These are phyloP conservation scores for Lepidothrix coronata DNA, from an alignment of 2,113 vertebrate species.

Conservation along the genomic window DNA sequence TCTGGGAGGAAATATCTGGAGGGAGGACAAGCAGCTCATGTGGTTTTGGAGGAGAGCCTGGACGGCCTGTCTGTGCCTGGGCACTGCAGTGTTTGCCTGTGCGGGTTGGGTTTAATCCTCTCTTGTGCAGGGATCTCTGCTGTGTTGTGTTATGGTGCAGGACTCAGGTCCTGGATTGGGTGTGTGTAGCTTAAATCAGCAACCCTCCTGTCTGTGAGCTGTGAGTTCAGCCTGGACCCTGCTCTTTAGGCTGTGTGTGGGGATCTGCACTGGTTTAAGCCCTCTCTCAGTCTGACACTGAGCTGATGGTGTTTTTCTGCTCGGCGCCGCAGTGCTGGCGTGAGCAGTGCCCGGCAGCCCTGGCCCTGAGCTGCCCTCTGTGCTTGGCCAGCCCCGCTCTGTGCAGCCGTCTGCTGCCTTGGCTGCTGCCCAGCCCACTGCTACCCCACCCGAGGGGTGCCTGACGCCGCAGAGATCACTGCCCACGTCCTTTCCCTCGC, in stretches of 20 bases:
- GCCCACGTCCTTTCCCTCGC: fast-evolving
- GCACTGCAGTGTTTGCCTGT: neutral
- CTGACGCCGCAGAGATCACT: fast-evolving
- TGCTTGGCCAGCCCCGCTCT: neutral
- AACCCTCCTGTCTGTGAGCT: fast-evolving
- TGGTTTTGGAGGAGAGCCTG: neutral
- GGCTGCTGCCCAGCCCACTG: neutral
- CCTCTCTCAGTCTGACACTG: neutral
- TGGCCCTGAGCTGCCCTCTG: neutral
- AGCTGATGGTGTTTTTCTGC: neutral
- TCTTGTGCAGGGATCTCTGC: neutral
- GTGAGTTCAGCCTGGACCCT: neutral
- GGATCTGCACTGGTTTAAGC: neutral
- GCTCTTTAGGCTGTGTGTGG: fast-evolving
- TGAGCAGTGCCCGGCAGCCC: neutral
- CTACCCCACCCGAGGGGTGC: neutral
- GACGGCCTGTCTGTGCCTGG: fast-evolving
- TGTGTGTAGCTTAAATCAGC: fast-evolving
- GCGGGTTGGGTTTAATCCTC: neutral
- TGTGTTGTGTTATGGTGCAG: fast-evolving
- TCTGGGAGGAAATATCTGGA: neutral
- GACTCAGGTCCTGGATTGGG: fast-evolving
- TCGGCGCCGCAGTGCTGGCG: neutral
- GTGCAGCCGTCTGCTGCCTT: neutral
- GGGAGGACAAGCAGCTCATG: fast-evolving